Conservation (phyloP, 2,113 vertebrate genomes). For the Serilophus lunatus region DNA sequence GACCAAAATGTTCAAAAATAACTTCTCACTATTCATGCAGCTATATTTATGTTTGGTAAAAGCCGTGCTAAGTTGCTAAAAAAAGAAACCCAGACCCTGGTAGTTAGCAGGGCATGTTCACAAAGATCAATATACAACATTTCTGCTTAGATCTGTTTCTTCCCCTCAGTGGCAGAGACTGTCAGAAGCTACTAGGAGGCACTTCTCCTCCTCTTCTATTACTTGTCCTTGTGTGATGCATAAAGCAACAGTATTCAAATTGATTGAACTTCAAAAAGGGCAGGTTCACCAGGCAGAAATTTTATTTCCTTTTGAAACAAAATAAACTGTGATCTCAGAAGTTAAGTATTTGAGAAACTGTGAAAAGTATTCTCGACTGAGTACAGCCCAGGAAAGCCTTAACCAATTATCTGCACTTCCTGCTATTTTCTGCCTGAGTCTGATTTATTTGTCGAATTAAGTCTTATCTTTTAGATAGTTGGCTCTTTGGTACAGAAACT, state of each 20-base stretch:
- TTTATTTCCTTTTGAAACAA: not conserved
- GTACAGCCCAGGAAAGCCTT: not conserved
- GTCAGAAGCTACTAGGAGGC: not conserved
- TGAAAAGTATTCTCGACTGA: not conserved
- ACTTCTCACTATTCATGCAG: conserved; percentile 11
- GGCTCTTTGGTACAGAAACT: not conserved
- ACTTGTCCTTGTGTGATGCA: not conserved
- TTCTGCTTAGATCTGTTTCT: not conserved
- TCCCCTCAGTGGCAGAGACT: not conserved
- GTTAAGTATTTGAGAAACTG: not conserved
- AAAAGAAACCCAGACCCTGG: not conserved
- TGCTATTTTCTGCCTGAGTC: not conserved
- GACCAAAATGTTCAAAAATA: conserved; percentile 56
- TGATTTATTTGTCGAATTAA: not conserved
- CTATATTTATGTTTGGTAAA: conserved; percentile 51
- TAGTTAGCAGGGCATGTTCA: not conserved
- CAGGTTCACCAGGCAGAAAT: not conserved
- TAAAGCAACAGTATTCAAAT: not conserved
- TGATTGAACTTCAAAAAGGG: not conserved
- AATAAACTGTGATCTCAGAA: not conserved
- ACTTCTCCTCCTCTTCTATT: not conserved
- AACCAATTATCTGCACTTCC: not conserved
- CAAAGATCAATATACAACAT: not conserved
- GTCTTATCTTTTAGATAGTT: not conserved
- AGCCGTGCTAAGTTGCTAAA: conserved; percentile 27